Base-by-base conservation (phyloP, 1,140 invertebrate species). In the Pseudomyrmex sp. region DNA sequence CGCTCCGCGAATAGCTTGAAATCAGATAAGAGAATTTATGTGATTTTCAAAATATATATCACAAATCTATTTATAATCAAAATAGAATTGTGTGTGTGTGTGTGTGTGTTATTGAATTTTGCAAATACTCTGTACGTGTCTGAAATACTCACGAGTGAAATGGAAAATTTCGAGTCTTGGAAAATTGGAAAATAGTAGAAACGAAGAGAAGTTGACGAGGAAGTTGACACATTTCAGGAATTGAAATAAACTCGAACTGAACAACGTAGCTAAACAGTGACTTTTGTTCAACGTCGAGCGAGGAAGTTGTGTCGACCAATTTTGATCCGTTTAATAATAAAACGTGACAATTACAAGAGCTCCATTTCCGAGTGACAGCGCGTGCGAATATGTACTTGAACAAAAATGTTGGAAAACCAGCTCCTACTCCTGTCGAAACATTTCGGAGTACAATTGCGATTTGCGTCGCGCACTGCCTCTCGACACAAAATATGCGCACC, bases 401-500 rank as follows among this genome's bases (percentile, higher is more conserved):
- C 54, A 61, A 80, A 72, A 80, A 72, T 35, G 35, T 80, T 80
- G 26, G 54, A 80, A 80, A 80, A 72, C 54, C 68, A 58, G 52
- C 46, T 50, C 23, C 44, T 56, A 48, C 58, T 20, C 20, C 54
- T 35, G 12, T 44, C 65, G 54, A 79, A 69, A 79, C 68, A 70
- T 72, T 66, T 35, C 54, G 61, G 76, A 72, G 54, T 62, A 80
- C 76, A 80, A 80, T 80, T 48, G 66, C 66, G 68, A 80, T 80
- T 80, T 66, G 65, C 76, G 54, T 79, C 54, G 76, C 54, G 76
- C 56, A 48, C 74, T 84, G 83, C 62, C 56, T 59, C 66, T 52
- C 69, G 80, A 72, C 76, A 83, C 88, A 85, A 85, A 79, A 82
- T 76, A 82, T 82, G 86, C 80, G 73, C 84, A 82, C 58, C 88